These are phyloP conservation scores for Lepus europaeus DNA, from an alignment of 2,113 vertebrate genomes.

Conservation along the genomic window DNA sequence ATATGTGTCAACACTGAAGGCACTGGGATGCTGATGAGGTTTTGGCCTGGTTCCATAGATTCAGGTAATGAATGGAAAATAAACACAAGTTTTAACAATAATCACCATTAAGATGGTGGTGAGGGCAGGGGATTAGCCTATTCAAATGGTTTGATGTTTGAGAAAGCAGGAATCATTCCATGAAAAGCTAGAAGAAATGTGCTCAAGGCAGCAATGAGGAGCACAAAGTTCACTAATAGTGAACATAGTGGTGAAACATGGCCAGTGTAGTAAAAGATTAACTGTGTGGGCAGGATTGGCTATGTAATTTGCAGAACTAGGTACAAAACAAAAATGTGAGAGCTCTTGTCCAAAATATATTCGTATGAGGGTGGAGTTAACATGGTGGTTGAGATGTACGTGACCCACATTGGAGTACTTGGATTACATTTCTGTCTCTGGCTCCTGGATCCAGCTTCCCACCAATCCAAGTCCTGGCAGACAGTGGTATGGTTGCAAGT, in stretches of 20 bases:
- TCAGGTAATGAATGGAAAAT: not conserved
- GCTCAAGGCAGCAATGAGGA: not conserved
- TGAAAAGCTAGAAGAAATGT: not conserved
- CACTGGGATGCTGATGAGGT: not conserved
- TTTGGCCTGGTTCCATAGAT: not conserved
- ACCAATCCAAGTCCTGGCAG: too few relatives aligned
- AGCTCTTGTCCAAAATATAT: not conserved
- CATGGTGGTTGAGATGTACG: too few relatives aligned
- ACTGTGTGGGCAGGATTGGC: not conserved
- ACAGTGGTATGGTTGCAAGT: too few relatives aligned
- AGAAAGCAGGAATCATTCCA: not conserved
- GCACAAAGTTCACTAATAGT: accelerated
- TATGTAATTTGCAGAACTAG: not conserved
- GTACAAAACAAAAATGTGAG: not conserved
- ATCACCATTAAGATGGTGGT: not conserved
- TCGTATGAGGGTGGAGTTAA: too few relatives aligned
- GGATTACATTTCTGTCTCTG: too few relatives aligned
- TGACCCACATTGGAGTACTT: too few relatives aligned
- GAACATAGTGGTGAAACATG: not conserved
- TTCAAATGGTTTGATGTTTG: not conserved
- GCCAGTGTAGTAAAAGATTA: not conserved
- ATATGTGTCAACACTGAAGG: not conserved
- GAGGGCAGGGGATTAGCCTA: accelerated
- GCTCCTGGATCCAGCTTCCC: too few relatives aligned
- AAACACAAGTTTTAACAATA: not conserved